Percentiles rank a stretch among this genome's conserved stretches.
phyloP scores from a whole-genome alignment of 2,113 vertebrate genomes.

The human region DNA sequence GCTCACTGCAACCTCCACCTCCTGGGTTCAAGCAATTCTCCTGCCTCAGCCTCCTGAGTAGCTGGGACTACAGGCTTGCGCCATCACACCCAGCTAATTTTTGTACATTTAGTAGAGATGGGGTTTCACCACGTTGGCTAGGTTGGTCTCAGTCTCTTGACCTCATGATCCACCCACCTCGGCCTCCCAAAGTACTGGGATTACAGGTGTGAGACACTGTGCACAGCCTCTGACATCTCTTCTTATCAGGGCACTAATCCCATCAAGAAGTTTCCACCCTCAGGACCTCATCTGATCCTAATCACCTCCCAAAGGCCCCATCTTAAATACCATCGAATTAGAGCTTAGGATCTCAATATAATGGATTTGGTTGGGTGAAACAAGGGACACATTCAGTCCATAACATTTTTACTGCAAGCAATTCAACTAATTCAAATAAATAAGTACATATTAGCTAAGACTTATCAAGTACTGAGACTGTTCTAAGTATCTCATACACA shows the following conservation, averaged over 20 bases:
- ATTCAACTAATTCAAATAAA: background rate
- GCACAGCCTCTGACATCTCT: rapidly evolving
- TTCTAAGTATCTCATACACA: background rate
- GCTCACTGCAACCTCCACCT: too few species aligned
- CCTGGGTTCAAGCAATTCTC: too few species aligned
- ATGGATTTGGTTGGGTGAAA: too few species aligned
- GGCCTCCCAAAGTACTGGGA: too few species aligned
- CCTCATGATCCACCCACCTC: too few species aligned
- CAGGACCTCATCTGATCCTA: background rate
- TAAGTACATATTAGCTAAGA: background rate
- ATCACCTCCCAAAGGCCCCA: background rate
- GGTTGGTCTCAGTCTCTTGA: too few species aligned
- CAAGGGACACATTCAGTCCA: background rate
- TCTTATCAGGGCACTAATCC: background rate
- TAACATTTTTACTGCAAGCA: background rate
- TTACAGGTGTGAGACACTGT: too few species aligned
- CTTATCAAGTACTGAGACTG: background rate
- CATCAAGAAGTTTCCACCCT: background rate
- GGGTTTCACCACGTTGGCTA: too few species aligned
- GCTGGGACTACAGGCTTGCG: too few species aligned
- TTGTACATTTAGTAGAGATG: too few species aligned
- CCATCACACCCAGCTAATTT: too few species aligned
- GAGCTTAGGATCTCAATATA: background rate
- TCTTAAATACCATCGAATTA: background rate
- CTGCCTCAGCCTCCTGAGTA: too few species aligned